phyloP scores from a whole-genome alignment of 2,888 invertebrate species.

The Horisme vitalbata region DNA sequence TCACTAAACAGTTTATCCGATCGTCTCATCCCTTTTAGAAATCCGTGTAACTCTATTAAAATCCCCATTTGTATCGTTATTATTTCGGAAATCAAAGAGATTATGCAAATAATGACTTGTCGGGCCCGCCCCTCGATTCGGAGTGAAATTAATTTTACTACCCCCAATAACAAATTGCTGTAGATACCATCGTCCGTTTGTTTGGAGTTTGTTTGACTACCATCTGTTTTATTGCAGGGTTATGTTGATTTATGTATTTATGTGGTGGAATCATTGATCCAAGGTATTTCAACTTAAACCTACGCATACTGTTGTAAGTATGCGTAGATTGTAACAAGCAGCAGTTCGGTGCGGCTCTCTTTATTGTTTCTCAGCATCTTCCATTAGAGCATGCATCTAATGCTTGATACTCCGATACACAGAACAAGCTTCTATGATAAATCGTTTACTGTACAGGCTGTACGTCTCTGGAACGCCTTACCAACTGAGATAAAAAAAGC shows the following conservation, averaged over 20 bases:
- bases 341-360: no score
- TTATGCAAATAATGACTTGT: conserved; percentile 55
- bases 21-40: neutral
- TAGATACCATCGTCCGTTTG: conserved; percentile 29
- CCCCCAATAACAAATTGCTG: conserved; percentile 26
- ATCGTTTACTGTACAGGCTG: no score
- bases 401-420: no score
- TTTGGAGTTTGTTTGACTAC: conserved; percentile 28
- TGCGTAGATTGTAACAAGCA: no score
- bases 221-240: conserved; percentile 18
- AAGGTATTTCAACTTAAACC: no score
- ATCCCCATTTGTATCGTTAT: conserved; percentile 44
- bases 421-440: no score
- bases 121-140: conserved; percentile 24
- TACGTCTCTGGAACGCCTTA: no score
- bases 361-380: no score
- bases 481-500: no score
- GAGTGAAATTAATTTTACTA: conserved; percentile 30
- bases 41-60: conserved; percentile 28
- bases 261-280: no score
- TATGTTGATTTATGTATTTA: conserved; percentile 4
- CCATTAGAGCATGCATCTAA: no score
- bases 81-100: conserved; percentile 60
- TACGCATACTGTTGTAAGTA: no score
- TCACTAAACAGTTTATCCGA: neutral